These are phyloP conservation scores for Patiria pectinifera DNA, from an alignment of 53 echinoderm and acorn worm genomes.

Conservation along the genomic window DNA sequence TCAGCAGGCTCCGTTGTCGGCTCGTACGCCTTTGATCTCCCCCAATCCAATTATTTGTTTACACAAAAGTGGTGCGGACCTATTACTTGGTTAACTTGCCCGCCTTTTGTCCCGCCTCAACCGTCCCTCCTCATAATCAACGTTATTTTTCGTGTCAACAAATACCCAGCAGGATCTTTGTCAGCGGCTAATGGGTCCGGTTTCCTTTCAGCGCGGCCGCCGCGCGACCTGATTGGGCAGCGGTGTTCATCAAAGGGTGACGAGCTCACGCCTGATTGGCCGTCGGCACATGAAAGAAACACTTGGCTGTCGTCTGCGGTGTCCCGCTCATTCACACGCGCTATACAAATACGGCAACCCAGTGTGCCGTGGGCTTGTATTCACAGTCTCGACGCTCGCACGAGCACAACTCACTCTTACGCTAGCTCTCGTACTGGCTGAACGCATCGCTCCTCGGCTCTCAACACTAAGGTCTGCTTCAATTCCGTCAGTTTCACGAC, in stretches of 20 bases:
- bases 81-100: conserved; percentile 99
- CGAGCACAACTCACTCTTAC: background rate
- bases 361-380: conserved; percentile 58
- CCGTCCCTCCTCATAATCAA: conserved; percentile 94
- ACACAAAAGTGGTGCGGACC: conserved; percentile 97
- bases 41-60: conserved; percentile 98
- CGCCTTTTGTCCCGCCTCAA: conserved; percentile 98
- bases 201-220: conserved; percentile 94
- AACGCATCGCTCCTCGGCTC: background rate
- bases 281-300: conserved; percentile 92
- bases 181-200: conserved; percentile 97
- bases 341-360: conserved; percentile 78
- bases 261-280: conserved; percentile 82
- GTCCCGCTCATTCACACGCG: conserved; percentile 77
- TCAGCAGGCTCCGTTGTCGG: conserved; percentile 67
- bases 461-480: background rate
- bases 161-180: conserved; percentile 96
- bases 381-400: conserved; percentile 17
- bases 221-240: conserved; percentile 80
- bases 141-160: conserved; percentile 99
- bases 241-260: conserved; percentile 92
- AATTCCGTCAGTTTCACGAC: background rate
- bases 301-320: conserved; percentile 58
- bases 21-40: conserved; percentile 77
- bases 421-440: background rate